Evolutionary conservation across 2,113 vertebrate species (phyloP), one percentile per base, ranked within the genome.

Genomic region (Lanius ludovicianus): DNA sequence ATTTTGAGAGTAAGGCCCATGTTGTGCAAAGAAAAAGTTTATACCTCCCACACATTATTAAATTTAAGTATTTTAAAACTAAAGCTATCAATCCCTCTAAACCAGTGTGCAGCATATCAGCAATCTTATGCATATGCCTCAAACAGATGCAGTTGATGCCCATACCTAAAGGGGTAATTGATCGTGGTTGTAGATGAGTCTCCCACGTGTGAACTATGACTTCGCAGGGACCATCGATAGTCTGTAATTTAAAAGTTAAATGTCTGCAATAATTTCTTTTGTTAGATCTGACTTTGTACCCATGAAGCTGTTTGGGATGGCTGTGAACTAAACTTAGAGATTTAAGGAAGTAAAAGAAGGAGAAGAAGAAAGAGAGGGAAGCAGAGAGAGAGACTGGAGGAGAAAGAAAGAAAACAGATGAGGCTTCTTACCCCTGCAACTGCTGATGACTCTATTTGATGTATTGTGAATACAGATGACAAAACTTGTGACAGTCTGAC

Each of bases 141-240:
- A 98, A 98, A 98, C 95, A 98, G 98, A 98, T 97, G 98, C 97
- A 98, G 97, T 97, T 97, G 97, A 97, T 98, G 96, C 98, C 98
- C 98, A 99, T 99, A 99, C 99, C 99, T 99, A 99, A 99, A 98
- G 99, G 98, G 98, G 98, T 99, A 98, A 99, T 98, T 98, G 98
- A 98, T 98, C 99, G 99, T 98, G 99, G 99, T 90, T 98, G 99
- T 95, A 98, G 99, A 99, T 99, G 99, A 98, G 99, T 99, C 99
- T 99, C 99, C 99, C 99, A 99, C 98, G 98, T 98, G 99, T 98
- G 99, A 99, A 99, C 98, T 99, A 99, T 98, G 98, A 99, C 99
- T 98, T 99, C 99, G 97, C 98, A 98, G 98, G 99, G 99, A 97
- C 98, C 99, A 98, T 97, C 98, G 98, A 98, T 98, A 97, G 97